These are phyloP conservation scores for Neoseiulus cucumeris DNA, from an alignment of 1,140 invertebrate species.

Conservation along the genomic window DNA sequence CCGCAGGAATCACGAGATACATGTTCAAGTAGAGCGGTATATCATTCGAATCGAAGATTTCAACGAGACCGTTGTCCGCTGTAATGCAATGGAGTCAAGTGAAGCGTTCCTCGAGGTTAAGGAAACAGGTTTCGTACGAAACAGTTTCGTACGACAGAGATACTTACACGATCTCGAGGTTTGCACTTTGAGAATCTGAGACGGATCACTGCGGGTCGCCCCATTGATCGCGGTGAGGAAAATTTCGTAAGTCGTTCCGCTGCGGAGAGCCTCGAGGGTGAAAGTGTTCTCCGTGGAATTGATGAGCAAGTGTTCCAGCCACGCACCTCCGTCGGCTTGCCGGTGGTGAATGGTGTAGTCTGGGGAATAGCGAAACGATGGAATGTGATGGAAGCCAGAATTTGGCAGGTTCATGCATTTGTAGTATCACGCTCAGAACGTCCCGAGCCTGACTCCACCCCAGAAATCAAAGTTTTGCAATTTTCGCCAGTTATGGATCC, in stretches of 20 bases:
- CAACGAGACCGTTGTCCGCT: not conserved
- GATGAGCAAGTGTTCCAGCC: not conserved
- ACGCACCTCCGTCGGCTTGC: not conserved
- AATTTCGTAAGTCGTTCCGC: not conserved
- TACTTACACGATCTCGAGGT: not conserved
- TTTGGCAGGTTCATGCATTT: too few species aligned
- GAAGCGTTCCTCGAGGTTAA: not conserved
- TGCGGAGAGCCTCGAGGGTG: not conserved
- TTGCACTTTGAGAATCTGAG: not conserved
- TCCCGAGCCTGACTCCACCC: too few species aligned
- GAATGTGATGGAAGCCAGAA: too few species aligned
- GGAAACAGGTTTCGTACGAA: not conserved
- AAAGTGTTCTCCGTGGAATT: constrained; percentile 1
- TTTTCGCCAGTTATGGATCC: too few species aligned
- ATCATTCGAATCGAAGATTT: constrained; percentile 3
- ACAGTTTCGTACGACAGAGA: not conserved
- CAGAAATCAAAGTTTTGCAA: too few species aligned
- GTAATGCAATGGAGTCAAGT: not conserved
- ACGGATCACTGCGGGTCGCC: not conserved
- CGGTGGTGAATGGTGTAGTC: not conserved
- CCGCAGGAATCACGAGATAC: constrained; percentile 1
- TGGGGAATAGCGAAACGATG: not conserved
- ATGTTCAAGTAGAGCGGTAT: not conserved
- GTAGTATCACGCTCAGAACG: too few species aligned
- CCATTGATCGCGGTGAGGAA: not conserved